Evolutionary conservation across 64 coral and sea anemone genomes (phyloP), one percentile per base, ranked within the genome.

Genomic region (Montipora efflorescens): DNA sequence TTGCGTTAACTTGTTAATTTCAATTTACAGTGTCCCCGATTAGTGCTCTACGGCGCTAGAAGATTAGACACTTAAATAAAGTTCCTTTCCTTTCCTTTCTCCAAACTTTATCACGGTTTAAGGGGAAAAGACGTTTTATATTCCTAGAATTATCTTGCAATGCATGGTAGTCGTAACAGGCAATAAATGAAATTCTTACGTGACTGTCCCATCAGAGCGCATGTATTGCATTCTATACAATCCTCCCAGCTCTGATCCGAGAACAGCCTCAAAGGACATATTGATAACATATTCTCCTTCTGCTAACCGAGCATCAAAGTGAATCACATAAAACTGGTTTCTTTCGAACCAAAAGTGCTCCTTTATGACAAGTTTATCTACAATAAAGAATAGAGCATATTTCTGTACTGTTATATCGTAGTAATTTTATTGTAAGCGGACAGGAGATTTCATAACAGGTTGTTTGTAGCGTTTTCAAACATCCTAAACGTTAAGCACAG

Each of bases 251-350:
- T 91, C 90, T 59, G 64, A 28, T 36, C 73, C 43, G 11, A 91
- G 49, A 15, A 74, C 69, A 11, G 78, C 49, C 22, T 73, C 49
- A 75, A 83, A 91, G 5, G 50, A 79, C 79, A 91, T 83, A 4
- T 75, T 57, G 20, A 91, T 59, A 5, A 57, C 19, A 57, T 91
- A 91, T 7, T 53, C 79, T 52, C 79, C 90, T 75, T 47, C 9
- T 20, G 67, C 49, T 45, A 91, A 73, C 76, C 51, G 70, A 59
- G 8, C 18, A 19, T 83, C 48, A 14, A 81, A 28, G 4, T 82
- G 76, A 19, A 91, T 81, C 13, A 91, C 90, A 52, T 91, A 83
- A 43, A 91, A 91, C 66, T 91, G 76, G 79, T 91, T 91, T 16
- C 59, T 83, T 64, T 91, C 43, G 74, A 75, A 84, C 90, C 79